Evolutionary conservation across 2,888 invertebrate genomes (phyloP).

Genomic region (Drosophila prostipennis): DNA sequence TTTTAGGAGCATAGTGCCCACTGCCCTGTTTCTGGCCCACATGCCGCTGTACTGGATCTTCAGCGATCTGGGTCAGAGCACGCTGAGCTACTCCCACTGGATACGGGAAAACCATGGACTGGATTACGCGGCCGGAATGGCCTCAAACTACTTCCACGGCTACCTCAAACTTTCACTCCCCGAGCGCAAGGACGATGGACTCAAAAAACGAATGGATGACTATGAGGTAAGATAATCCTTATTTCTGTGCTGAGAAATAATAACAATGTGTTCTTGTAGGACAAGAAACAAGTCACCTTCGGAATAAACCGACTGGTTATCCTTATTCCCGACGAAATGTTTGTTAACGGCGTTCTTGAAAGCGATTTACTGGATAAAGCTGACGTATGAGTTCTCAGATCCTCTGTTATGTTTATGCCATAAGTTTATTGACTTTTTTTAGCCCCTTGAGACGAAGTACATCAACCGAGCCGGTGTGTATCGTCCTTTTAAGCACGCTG

Average conservation of each 20-base stretch:
- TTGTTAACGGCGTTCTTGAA: conserved; percentile 64
- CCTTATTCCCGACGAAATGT: conserved; percentile 78
- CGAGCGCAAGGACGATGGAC: conserved; percentile 55
- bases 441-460: conserved; percentile 67
- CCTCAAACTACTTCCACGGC: conserved; percentile 81
- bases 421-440: background rate
- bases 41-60: conserved; percentile 73
- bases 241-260: background rate
- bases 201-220: conserved; percentile 67
- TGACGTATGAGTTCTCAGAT: conserved; percentile 44
- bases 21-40: conserved; percentile 5
- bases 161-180: conserved; percentile 79
- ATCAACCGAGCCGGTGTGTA: conserved; percentile 79
- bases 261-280: background rate
- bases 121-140: conserved; percentile 82
- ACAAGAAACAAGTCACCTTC: conserved; percentile 62
- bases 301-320: conserved; percentile 76
- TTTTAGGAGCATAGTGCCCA: conserved; percentile 40
- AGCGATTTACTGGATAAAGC: conserved; percentile 67
- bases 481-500: conserved; percentile 77
- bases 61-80: conserved; percentile 32
- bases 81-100: conserved; percentile 67
- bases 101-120: conserved; percentile 74
- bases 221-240: conserved; percentile 61
- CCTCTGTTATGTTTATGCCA: too few relatives aligned